Base-by-base conservation (phyloP, 2,888 invertebrate species). In the Plutella xylostella region DNA sequence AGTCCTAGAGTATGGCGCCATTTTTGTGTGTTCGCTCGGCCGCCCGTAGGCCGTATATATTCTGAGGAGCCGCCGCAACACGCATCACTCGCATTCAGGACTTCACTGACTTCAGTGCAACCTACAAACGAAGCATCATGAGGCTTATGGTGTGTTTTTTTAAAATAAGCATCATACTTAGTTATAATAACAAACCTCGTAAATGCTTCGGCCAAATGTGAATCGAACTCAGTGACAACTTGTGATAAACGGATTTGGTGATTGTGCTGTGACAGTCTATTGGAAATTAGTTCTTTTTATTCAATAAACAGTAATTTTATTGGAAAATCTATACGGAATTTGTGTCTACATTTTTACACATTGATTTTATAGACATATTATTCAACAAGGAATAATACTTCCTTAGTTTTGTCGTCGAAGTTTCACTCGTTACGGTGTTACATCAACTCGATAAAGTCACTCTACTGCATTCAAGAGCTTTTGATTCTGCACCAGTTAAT, bases 31-130 rank as follows among this genome's bases (percentile, higher is more conserved):
- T 67, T 72, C 79, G 80, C 64, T 76, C 79, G 68, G 74, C 66
- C 79, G 65, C 78, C 77, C 74, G 65, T 74, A 61, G 67, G 57
- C 6, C 68, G 75, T 83, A 85, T 84, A 83, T 83, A 83, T 77
- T 76, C 20, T 67, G 78, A 72, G 68, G 73, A 65, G 55, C 59
- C 64, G 56, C 57, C 65, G 61, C 59, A 68, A 58, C 76, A 73
- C 72, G 76, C 82, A 85, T 84, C 84, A 85, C 76, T 85, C 85
- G 72, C 80, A 82, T 82, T 83, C 80, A 80, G 84, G 77, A 82
- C 77, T 65, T 70, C 72, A 66, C 69, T 74, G 78, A 59, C 84
- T 85, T 82, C 85, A 85, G 85, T 85, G 83, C 85, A 83, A n/a
- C 75, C 80, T 65, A 68, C 68, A 61, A 69, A 66, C 61, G 61